Percentiles rank a stretch among this genome's conserved stretches.
Conservation (phyloP, 2,888 invertebrate genomes). For the Sceliomorpha sp. region DNA sequence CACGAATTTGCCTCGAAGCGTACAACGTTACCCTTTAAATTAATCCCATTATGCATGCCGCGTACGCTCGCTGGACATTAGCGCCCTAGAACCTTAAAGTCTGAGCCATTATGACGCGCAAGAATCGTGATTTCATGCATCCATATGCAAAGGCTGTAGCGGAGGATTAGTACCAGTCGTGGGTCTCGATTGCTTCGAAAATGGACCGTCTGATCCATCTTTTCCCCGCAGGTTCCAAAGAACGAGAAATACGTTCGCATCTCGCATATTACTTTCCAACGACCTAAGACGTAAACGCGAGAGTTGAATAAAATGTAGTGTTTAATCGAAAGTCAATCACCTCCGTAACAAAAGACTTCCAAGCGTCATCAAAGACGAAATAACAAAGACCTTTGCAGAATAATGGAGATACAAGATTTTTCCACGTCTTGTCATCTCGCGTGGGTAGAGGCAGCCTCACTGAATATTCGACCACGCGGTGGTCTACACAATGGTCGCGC, state of each 20-base stretch:
- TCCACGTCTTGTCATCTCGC: slow-evolving; percentile 29
- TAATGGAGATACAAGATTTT: slow-evolving; percentile 33
- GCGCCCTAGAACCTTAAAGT: slow-evolving; percentile 64
- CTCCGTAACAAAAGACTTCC: too few relatives aligned
- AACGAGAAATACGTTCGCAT: too few relatives aligned
- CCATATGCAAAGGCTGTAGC: slow-evolving; percentile 69
- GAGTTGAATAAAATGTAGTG: too few relatives aligned
- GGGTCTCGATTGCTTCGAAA: slow-evolving; percentile 55
- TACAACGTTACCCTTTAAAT: slow-evolving; percentile 68
- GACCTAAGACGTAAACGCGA: too few relatives aligned
- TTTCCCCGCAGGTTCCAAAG: too few relatives aligned
- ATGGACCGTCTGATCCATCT: slow-evolving; percentile 7
- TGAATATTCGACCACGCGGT: slow-evolving; percentile 67
- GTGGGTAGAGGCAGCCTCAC: slow-evolving; percentile 54
- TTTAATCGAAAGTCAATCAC: too few relatives aligned
- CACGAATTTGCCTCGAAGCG: slow-evolving; percentile 47
- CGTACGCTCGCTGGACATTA: slow-evolving; percentile 64
- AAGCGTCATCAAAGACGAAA: too few relatives aligned
- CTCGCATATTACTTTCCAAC: too few relatives aligned
- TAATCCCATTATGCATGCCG: slow-evolving; percentile 75
- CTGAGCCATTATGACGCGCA: slow-evolving; percentile 67
- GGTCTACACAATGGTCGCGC: slow-evolving; percentile 74
- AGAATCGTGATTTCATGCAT: slow-evolving; percentile 59
- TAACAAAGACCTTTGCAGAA: slow-evolving; percentile 6
- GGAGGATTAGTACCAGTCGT: slow-evolving; percentile 66